Conservation (phyloP, 1,140 invertebrate species). For the Drosophila willistoni region DNA sequence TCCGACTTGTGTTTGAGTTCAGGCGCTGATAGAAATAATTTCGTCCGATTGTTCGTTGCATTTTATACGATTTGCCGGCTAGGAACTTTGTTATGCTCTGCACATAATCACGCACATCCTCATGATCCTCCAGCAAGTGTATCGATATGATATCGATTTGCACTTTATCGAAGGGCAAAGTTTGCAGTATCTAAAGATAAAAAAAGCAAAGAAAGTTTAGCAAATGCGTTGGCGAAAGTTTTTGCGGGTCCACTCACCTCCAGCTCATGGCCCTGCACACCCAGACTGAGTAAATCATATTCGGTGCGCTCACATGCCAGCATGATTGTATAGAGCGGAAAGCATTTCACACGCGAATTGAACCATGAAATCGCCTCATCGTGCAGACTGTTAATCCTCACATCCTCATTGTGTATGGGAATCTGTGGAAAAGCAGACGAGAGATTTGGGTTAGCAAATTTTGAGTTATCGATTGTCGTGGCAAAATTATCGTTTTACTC, state of each 20-base stretch:
- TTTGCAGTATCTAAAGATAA: constrained; percentile 84
- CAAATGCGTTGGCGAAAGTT: constrained; percentile 35
- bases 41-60: constrained; percentile 76
- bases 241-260: constrained; percentile 61
- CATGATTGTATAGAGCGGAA: constrained; percentile 91
- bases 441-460: neutral
- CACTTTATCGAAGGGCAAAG: constrained; percentile 84
- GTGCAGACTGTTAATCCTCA: constrained; percentile 85
- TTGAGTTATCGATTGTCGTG: too few relatives aligned
- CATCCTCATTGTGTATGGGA: constrained; percentile 87
- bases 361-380: constrained; percentile 84
- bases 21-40: constrained; percentile 82
- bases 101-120: constrained; percentile 73
- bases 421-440: constrained; percentile 79
- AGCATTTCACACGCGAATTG: constrained; percentile 90
- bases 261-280: constrained; percentile 87
- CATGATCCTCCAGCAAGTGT: constrained; percentile 80
- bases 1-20: constrained; percentile 69
- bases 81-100: constrained; percentile 80
- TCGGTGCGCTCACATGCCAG: constrained; percentile 89
- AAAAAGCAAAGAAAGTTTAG: constrained; percentile 5
- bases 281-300: constrained; percentile 90
- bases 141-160: constrained; percentile 84
- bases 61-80: constrained; percentile 76
- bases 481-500: constrained; percentile 31